phyloP scores from a whole-genome alignment of 2,888 invertebrate species.

The Rhagophthalmus giganteus region DNA sequence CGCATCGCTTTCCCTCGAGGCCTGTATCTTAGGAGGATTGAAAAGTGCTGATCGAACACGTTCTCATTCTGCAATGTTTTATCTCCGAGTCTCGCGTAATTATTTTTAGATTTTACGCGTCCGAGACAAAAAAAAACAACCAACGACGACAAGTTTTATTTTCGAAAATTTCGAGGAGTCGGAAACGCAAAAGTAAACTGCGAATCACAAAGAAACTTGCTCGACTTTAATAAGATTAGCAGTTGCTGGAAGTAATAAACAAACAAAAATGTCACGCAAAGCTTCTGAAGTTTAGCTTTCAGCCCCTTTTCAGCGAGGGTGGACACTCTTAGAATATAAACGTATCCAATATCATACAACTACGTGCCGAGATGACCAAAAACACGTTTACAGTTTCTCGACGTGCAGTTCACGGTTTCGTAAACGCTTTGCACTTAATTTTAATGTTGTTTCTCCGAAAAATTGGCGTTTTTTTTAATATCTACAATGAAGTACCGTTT shows the following conservation, averaged over 20 bases:
- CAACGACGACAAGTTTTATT: too few species aligned
- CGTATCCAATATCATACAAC: neutral
- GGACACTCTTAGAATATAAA: neutral
- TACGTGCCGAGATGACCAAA: neutral
- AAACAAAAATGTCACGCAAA: neutral
- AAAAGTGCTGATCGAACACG: slow-evolving; percentile 29
- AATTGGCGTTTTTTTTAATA: too few species aligned
- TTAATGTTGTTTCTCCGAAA: too few species aligned
- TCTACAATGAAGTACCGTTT: too few species aligned
- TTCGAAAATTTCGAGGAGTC: too few species aligned
- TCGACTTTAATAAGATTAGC: neutral
- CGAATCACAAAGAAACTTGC: too few species aligned
- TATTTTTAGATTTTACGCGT: too few species aligned
- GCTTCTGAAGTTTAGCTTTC: neutral
- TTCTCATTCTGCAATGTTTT: slow-evolving; percentile 24
- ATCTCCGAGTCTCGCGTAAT: slow-evolving; percentile 12
- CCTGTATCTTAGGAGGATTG: slow-evolving; percentile 25
- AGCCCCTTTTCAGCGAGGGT: neutral
- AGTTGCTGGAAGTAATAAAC: neutral
- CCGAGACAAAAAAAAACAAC: too few species aligned
- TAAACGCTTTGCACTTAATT: neutral
- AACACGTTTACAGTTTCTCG: neutral
- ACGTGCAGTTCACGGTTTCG: neutral
- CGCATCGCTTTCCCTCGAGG: slow-evolving; percentile 19
- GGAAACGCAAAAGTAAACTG: too few species aligned